Conservation (phyloP, 2,888 invertebrate species). For the Philhelius pedissequus region DNA sequence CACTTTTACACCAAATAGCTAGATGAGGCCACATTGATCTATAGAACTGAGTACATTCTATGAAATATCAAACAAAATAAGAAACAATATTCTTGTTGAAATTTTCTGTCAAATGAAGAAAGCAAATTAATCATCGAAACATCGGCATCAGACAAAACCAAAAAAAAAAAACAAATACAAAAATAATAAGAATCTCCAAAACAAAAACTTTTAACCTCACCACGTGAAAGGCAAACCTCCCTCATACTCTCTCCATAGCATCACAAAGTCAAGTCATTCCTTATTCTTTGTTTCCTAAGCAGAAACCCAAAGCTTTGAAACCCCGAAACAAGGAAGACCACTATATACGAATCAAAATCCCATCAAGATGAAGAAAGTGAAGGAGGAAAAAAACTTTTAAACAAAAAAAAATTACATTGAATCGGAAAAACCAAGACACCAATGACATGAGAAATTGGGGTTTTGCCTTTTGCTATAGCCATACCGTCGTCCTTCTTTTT, state of each 20-base stretch:
- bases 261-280: background rate
- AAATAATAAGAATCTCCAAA: background rate
- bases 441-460: background rate
- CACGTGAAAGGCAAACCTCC: slow-evolving; percentile 23
- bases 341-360: slow-evolving; percentile 7
- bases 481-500: background rate
- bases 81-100: background rate
- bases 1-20: too few species aligned
- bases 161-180: background rate
- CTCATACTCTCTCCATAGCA: background rate
- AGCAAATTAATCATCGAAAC: slow-evolving; percentile 40
- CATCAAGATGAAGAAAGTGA: slow-evolving; percentile 32
- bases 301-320: background rate
- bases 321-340: background rate
- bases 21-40: too few species aligned
- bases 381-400: slow-evolving; percentile 16
- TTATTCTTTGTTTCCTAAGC: background rate
- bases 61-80: too few species aligned
- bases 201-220: slow-evolving; percentile 35
- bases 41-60: too few species aligned
- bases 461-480: background rate
- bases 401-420: slow-evolving; percentile 19
- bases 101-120: background rate
- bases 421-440: slow-evolving; percentile 25
- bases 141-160: slow-evolving; percentile 6